Evolutionary conservation across 2,113 vertebrate genomes (phyloP), one percentile per base, ranked within the genome.

Genomic region (Sakesphorus luctuosus): DNA sequence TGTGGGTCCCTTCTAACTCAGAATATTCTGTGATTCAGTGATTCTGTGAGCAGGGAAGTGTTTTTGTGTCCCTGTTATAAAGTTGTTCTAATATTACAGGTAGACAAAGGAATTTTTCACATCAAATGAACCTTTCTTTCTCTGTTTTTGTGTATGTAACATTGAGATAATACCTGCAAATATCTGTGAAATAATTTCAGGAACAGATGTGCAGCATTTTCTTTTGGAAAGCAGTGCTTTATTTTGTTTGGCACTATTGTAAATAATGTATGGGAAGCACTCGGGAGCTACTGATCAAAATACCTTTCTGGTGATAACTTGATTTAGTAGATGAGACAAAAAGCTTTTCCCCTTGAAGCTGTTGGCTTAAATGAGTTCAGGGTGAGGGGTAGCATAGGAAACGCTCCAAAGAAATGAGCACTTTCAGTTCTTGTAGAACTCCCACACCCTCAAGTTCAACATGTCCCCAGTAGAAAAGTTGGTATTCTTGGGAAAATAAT

Each of bases 241-340:
- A 18, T 77, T 91, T 80, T 85, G 8, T 53, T 93, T 87, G 15
- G 13, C 33, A 17, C 79, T 71, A 38, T 35, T 71, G 63, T 89
- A 81, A 93, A 89, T 85, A 96, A 94, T 85, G 26, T 20, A 87
- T 87, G 55, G 67, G 43, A 85, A 93, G 67, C 31, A 62, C 16
- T 69, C 75, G 35, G 63, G 59, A 87, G 19, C 15, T 63, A 46
- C 78, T 63, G 50, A 83, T 71, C 75, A 77, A 77, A 85, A 88
- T 59, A 74, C 40, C 17, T 77, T 85, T 87, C 33, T 76, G 36
- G 50, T 63, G 91, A 72, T 75, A 90, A 79, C 58, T 76, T 87
- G 65, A 87, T 92, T 87, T 84, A 93, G 49, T 66, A 90, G 71
- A 90, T 71, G 63, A 90, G 93, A 85, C 88, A 87, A 93, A 84